A percentile compares a stretch with the other conserved stretches of the same genome.
Evolutionary conservation across 2,113 vertebrate genomes (phyloP).

Genomic region (Microcebus murinus): DNA sequence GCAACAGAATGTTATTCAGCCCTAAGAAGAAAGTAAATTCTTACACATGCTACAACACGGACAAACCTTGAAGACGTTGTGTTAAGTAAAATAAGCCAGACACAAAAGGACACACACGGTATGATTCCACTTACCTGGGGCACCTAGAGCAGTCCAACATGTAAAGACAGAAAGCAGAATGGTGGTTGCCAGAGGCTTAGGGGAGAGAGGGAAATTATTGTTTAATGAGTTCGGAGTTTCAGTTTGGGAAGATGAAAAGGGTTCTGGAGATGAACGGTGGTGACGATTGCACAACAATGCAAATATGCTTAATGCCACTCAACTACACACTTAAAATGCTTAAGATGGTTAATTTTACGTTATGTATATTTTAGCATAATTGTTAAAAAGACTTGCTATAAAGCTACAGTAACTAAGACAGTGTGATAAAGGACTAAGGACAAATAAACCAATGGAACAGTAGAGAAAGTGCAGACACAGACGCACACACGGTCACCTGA

Average conservation of each 20-base stretch:
- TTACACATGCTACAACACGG: neutral
- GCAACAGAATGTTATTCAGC: no score
- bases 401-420: neutral
- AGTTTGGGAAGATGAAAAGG: neutral
- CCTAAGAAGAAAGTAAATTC: neutral
- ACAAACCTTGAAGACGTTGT: neutral
- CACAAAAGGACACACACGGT: neutral
- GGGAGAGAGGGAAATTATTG: neutral
- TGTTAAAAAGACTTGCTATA: neutral
- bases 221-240: neutral
- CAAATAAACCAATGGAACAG: no score
- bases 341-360: neutral
- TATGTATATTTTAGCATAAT: neutral
- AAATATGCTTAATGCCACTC: neutral
- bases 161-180: neutral
- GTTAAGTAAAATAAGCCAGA: neutral
- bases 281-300: no score
- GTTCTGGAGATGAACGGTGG: neutral
- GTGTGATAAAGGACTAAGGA: neutral
- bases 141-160: fast-evolving
- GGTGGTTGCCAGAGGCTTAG: neutral
- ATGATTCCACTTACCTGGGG: neutral
- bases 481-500: neutral
- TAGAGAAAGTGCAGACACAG: neutral
- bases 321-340: neutral